Base-by-base conservation (phyloP, 1,140 invertebrate species). In the Saccostrea cuccullata region DNA sequence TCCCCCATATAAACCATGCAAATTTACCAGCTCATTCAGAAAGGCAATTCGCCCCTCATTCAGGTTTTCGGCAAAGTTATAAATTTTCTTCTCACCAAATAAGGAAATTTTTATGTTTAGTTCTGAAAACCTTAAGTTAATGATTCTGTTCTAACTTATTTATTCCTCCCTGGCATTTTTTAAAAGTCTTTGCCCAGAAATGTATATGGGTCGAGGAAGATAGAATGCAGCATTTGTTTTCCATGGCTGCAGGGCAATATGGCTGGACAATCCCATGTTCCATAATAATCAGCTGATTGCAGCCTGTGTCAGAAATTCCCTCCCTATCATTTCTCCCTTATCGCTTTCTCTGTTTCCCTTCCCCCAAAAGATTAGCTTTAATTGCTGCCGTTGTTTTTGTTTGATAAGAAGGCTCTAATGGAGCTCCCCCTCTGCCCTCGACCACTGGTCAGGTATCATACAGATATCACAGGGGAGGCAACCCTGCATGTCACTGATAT, bases 331-430 rank as follows among this genome's bases (percentile, higher is more conserved):
- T 77, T 23, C 26, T 47, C 30, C 70, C 70, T 77, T 77, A 77
- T 77, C 70, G 15, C 23, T 77, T 77, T 30, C 26, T 30, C 26
- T 77, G 70, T 77, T 77, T 77, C 70, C 26, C 70, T 30, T 77
- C 70, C 70, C 70, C 70, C 70, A 77, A 77, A 77, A 77, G 70
- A 77, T 77, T 77, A 77, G 70, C 26, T 40, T 77, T 77, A 77
- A 77, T 77, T 77, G 23, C 26, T 26, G 70, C 70, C 12, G 70
- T 77, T 77, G 70, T 77, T 77, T 77, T 77, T 77, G 30, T 77
- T 30, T 77, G 70, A 77, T 77, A 77, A 77, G 30, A 2, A 36
- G 70, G 23, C 26, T 36, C 13, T 77, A 77, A 77, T 77, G 70
- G 70, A 77, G 23, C 70, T 77, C 70, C 70, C 70, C 70, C 30